Evolutionary conservation across 2,797 vertebrate species (phyloP), one percentile per base, ranked within the genome.

Genomic region (Acomys russatus): DNA sequence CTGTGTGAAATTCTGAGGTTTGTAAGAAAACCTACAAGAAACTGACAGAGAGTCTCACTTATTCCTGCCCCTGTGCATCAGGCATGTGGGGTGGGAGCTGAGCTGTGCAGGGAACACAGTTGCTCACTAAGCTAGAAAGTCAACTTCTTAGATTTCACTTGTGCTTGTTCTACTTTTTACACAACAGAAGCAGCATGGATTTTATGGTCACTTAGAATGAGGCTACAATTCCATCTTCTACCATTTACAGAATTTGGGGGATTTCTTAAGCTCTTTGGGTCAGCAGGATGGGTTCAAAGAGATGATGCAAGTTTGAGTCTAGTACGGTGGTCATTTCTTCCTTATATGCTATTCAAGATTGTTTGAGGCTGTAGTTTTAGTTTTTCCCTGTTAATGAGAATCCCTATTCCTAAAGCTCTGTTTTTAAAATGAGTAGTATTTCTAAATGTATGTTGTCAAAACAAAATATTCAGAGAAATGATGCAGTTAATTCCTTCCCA

Each of bases 1-100:
- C 9, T 94, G 54, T 94, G 95, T 95, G 54, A 90, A 94, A 92
- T 18, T 15, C 96, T 68, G 54, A 90, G 44, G 59, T 90, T 76
- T 92, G 18, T 20, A 84, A 51, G 35, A 76, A 96, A 74, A 68
- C 64, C 63, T 95, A 8, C 74, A 92, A 38, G 68, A 86, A 59
- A 80, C 6, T 22, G 83, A 44, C 25, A 61, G 87, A 94, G 63
- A 92, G 30, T 92, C 3, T 77, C 33, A 82, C 80, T 77, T 84
- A 6, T 74, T 89, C 28, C 35, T 82, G 38, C 64, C 9, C 25
- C 56, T 77, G n/a, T 84, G n/a, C 25, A 84, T 83, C 8, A 70
- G 23, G 63, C 54, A 66, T 70, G 38, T 61, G 64, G 9, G 59
- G 49, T 92, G 87, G 35, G 79, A 92, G 30, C 28, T 59, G n/a